Percentiles rank a stretch among this genome's conserved stretches.
Evolutionary conservation across 2,888 invertebrate genomes (phyloP).

Genomic region (Campopleginae sp.): DNA sequence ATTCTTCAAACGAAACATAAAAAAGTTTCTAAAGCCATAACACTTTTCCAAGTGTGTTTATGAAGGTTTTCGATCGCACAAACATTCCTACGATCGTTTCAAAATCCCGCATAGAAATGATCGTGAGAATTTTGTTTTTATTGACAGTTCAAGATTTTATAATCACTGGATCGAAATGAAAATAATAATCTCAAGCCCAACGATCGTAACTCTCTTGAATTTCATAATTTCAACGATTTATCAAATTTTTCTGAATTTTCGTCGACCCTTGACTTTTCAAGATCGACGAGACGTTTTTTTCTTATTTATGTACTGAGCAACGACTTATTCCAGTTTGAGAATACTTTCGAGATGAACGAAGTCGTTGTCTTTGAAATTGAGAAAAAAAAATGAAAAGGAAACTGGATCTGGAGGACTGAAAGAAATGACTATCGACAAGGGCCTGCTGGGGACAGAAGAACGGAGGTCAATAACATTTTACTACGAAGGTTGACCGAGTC

Average conservation of each 20-base stretch:
- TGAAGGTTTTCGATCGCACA: background rate
- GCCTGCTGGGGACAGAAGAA: conserved; percentile 3
- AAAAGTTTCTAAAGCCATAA: background rate
- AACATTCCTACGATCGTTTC: background rate
- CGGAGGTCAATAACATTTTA: conserved; percentile 50
- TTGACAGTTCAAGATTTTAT: background rate
- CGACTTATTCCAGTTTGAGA: background rate
- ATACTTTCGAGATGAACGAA: conserved; percentile 36
- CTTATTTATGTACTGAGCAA: background rate
- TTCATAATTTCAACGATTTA: background rate
- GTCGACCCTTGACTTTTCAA: background rate
- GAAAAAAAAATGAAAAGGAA: conserved; percentile 11
- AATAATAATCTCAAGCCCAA: background rate
- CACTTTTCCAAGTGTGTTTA: background rate
- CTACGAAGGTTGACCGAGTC: conserved; percentile 56
- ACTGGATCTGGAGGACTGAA: conserved; percentile 10
- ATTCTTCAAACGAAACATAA: conserved; percentile 9
- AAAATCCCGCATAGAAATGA: background rate
- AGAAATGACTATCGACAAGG: conserved; percentile 35
- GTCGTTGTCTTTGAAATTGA: conserved; percentile 23
- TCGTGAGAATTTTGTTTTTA: background rate
- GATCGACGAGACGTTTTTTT: background rate
- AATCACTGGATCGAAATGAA: background rate
- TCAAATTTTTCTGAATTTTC: background rate
- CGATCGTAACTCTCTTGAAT: background rate